A percentile compares a stretch with the other conserved stretches of the same genome.
Evolutionary conservation across 2,888 invertebrate genomes (phyloP).

Genomic region (Drosophila anceps): DNA sequence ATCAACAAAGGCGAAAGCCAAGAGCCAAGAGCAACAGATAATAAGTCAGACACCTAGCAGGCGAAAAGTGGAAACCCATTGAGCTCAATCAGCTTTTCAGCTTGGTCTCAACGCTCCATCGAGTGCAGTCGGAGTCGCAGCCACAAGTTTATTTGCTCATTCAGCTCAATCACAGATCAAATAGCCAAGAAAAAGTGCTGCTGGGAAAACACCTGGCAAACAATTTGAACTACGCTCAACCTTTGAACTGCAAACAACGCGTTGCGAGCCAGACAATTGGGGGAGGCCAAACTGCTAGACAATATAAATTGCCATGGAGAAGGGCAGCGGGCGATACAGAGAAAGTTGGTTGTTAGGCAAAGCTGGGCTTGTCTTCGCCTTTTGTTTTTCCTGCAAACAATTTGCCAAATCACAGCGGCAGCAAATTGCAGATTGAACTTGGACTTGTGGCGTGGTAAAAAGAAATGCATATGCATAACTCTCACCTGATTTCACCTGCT

Average conservation of each 20-base stretch:
- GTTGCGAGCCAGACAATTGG: slow-evolving; percentile 55
- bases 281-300: slow-evolving; percentile 43
- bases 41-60: slow-evolving; percentile 31
- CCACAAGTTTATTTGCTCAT: slow-evolving; percentile 75
- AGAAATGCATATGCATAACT: slow-evolving; percentile 74
- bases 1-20: slow-evolving; percentile 4
- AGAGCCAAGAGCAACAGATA: slow-evolving; percentile 46
- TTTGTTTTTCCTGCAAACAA: slow-evolving; percentile 71
- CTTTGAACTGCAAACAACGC: slow-evolving; percentile 64
- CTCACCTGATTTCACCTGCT: slow-evolving; percentile 2
- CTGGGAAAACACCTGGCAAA: slow-evolving; percentile 71
- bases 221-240: slow-evolving; percentile 74
- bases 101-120: slow-evolving; percentile 44
- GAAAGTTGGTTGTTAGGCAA: slow-evolving; percentile 26
- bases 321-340: background rate
- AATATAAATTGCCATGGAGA: slow-evolving; percentile 4
- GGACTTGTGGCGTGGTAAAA: slow-evolving; percentile 26
- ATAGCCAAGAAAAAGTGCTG: slow-evolving; percentile 67
- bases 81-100: slow-evolving; percentile 52
- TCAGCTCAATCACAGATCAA: slow-evolving; percentile 78
- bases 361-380: slow-evolving; percentile 55
- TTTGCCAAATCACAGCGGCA: slow-evolving; percentile 67
- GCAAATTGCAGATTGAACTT: slow-evolving; percentile 65
- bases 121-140: slow-evolving; percentile 36
- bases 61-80: slow-evolving; percentile 33